Evolutionary conservation across 2,888 invertebrate species (phyloP).

Genomic region (Gastrophysa polygoni): DNA sequence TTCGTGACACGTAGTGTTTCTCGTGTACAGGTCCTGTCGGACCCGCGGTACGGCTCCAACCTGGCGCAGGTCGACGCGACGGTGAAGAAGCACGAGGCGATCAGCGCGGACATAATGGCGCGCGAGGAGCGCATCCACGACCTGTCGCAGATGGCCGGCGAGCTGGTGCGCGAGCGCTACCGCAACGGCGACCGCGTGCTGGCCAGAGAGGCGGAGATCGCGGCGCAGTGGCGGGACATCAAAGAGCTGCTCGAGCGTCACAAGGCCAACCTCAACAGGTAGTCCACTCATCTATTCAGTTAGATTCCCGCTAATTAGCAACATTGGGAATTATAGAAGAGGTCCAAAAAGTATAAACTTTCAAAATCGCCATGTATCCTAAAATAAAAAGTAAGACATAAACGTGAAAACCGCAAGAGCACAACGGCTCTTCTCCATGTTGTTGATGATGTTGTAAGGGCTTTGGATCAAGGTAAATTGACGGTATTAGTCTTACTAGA

Average conservation of each 20-base stretch:
- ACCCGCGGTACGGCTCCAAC: slow-evolving; percentile 89
- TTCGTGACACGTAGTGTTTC: too few relatives aligned
- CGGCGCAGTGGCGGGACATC: slow-evolving; percentile 86
- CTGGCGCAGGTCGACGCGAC: slow-evolving; percentile 95
- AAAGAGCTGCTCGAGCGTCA: slow-evolving; percentile 85
- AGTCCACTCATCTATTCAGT: too few relatives aligned
- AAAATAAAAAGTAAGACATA: too few relatives aligned
- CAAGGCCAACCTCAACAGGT: slow-evolving; percentile 71
- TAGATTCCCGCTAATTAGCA: too few relatives aligned
- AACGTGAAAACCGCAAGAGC: too few relatives aligned
- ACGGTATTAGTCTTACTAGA: too few relatives aligned
- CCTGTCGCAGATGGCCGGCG: slow-evolving; percentile 90
- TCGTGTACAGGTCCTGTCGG: slow-evolving; percentile 84
- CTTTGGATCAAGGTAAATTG: too few relatives aligned
- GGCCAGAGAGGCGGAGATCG: slow-evolving; percentile 67
- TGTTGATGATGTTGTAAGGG: too few relatives aligned
- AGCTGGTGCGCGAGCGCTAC: slow-evolving; percentile 89
- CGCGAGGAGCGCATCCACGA: slow-evolving; percentile 93
- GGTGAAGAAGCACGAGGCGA: slow-evolving; percentile 97
- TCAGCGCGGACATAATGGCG: slow-evolving; percentile 94
- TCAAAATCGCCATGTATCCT: too few relatives aligned
- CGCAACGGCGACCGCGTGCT: slow-evolving; percentile 84
- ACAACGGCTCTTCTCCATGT: too few relatives aligned
- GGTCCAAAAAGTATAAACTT: too few relatives aligned
- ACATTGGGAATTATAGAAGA: too few relatives aligned